These are phyloP conservation scores for Trogon surrucura DNA, from an alignment of 2,113 vertebrate species.

Conservation along the genomic window DNA sequence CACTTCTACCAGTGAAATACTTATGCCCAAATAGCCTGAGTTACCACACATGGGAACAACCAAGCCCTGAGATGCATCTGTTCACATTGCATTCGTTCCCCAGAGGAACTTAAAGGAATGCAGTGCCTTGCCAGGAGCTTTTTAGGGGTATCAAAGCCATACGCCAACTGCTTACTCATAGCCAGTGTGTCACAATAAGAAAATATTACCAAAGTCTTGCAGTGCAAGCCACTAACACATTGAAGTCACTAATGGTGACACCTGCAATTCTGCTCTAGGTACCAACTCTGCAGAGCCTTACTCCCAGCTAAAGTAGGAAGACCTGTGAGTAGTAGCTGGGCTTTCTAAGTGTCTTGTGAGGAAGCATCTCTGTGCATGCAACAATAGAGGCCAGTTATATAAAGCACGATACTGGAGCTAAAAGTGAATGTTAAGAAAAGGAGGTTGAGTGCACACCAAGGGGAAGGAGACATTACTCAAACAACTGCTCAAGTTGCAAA, in stretches of 20 bases:
- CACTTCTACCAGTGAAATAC: neutral
- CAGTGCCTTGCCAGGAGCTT: neutral
- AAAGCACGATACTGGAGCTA: neutral
- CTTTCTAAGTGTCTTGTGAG: neutral
- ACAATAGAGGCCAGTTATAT: neutral
- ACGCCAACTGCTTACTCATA: neutral
- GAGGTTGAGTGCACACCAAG: neutral
- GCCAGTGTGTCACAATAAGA: neutral
- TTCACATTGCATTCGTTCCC: neutral
- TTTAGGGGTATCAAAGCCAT: neutral
- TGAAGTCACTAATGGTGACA: neutral
- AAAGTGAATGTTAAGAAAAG: neutral
- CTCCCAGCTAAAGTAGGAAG: neutral
- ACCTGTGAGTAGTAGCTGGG: neutral
- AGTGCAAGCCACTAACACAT: neutral
- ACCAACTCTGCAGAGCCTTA: neutral
- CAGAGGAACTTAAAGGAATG: neutral
- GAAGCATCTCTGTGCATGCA: fast-evolving
- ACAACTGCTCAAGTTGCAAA: neutral
- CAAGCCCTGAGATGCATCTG: neutral
- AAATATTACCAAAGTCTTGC: neutral
- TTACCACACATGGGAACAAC: neutral
- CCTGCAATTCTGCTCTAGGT: neutral
- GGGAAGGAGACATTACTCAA: neutral
- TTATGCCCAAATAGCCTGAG: neutral